phyloP scores from a whole-genome alignment of 2,797 vertebrate genomes.

The Schizothorax lantsangensis region DNA sequence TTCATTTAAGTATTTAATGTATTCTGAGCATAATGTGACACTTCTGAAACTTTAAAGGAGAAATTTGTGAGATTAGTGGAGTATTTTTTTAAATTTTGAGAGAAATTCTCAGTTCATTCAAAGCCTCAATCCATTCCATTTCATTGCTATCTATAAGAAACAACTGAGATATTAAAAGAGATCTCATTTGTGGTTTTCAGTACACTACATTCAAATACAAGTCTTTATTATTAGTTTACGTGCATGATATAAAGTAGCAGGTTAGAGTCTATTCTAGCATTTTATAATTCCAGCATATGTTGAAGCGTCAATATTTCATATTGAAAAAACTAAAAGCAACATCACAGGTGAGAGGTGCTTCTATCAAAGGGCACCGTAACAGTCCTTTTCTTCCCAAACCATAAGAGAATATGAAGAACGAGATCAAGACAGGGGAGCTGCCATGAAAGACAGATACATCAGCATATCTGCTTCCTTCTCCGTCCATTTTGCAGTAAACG shows the following conservation, averaged over 20 bases:
- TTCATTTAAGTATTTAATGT: background rate
- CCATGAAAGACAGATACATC: conserved; percentile 44
- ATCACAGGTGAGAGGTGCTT: conserved; percentile 10
- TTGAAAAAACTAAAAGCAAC: conserved; percentile 1
- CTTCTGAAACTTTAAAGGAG: background rate
- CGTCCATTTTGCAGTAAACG: conserved; percentile 58
- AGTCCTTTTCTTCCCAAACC: conserved; percentile 6
- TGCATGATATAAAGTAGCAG: background rate
- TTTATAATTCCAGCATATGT: background rate
- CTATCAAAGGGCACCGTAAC: conserved; percentile 7
- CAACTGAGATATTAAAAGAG: background rate
- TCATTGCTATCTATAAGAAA: background rate
- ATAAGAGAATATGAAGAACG: conserved; percentile 5
- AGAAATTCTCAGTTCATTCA: background rate
- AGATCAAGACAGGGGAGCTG: conserved; percentile 39
- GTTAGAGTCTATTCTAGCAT: background rate
- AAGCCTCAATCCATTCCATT: background rate
- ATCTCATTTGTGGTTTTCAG: conserved; percentile 21
- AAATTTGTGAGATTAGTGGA: background rate
- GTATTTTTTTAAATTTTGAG: background rate
- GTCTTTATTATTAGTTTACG: background rate
- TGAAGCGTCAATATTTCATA: background rate
- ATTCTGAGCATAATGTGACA: background rate
- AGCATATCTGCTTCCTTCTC: conserved; percentile 41
- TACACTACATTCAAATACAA: background rate